Conservation (phyloP, 2,888 invertebrate species). For the Tryphoninae sp. region DNA sequence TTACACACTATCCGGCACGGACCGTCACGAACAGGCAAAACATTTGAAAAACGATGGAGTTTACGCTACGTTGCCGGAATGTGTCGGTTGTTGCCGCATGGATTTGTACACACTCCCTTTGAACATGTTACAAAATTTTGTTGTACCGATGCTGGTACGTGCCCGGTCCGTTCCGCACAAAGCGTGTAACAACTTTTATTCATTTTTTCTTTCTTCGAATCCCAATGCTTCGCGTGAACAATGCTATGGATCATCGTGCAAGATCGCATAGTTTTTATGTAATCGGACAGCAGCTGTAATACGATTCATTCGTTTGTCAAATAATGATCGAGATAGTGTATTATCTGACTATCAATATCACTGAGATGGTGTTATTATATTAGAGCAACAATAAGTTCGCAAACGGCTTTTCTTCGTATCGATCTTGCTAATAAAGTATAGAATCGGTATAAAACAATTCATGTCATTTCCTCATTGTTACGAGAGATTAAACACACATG, state of each 20-base stretch:
- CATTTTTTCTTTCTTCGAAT: constrained; percentile 23
- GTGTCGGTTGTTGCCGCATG: too few species aligned
- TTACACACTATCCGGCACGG: too few species aligned
- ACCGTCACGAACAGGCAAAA: too few species aligned
- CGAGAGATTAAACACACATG: constrained; percentile 33
- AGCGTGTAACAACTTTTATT: not conserved
- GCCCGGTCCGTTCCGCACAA: too few species aligned
- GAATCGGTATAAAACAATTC: constrained; percentile 56
- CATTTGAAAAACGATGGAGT: too few species aligned
- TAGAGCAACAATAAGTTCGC: constrained; percentile 38
- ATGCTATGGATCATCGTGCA: constrained; percentile 32
- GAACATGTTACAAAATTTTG: too few species aligned
- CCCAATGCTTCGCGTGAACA: constrained; percentile 39
- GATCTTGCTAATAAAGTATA: constrained; percentile 51
- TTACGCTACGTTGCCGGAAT: too few species aligned
- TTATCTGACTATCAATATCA: constrained; percentile 53
- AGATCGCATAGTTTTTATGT: constrained; percentile 29
- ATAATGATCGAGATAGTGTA: constrained; percentile 53
- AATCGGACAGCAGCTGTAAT: constrained; percentile 62
- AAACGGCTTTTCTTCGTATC: constrained; percentile 38
- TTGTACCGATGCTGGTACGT: not conserved
- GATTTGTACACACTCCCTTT: too few species aligned
- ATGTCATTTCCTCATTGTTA: constrained; percentile 46
- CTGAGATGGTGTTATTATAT: constrained; percentile 46
- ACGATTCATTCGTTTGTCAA: constrained; percentile 56